These are phyloP conservation scores for Xestoiulus laeticollis DNA, from an alignment of 2,888 invertebrate genomes.

Conservation along the genomic window DNA sequence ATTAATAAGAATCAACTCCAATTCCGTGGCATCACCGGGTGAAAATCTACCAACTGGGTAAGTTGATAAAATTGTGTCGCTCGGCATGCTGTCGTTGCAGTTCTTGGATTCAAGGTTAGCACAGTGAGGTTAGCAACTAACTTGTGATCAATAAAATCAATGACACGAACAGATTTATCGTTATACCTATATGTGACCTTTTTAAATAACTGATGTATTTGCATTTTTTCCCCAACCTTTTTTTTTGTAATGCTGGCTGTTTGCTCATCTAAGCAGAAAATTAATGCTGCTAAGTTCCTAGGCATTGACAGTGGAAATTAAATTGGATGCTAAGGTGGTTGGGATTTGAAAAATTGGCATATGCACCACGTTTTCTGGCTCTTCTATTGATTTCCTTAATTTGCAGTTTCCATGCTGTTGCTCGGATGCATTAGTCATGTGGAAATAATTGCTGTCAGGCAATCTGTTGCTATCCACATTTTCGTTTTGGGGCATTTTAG, in stretches of 20 bases:
- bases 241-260: not conserved
- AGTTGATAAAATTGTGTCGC: not conserved
- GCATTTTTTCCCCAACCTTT: not conserved
- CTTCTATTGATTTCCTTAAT: not conserved
- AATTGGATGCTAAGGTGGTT: not conserved
- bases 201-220: not conserved
- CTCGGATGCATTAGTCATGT: not conserved
- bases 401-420: constrained; percentile 31
- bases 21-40: not conserved
- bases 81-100: not conserved
- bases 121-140: too few species aligned
- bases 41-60: constrained; percentile 47
- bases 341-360: not conserved
- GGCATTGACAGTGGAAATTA: not conserved
- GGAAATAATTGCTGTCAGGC: not conserved
- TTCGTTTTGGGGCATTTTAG: not conserved
- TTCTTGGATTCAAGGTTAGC: not conserved
- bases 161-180: not conserved
- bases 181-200: not conserved
- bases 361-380: not conserved
- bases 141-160: not conserved
- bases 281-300: not conserved
- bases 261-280: constrained; percentile 1
- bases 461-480: not conserved
- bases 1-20: constrained; percentile 46